A percentile compares a stretch with the other conserved stretches of the same genome.
Evolutionary conservation across 2,797 vertebrate species (phyloP).

Genomic region (Siniperca obscura): DNA sequence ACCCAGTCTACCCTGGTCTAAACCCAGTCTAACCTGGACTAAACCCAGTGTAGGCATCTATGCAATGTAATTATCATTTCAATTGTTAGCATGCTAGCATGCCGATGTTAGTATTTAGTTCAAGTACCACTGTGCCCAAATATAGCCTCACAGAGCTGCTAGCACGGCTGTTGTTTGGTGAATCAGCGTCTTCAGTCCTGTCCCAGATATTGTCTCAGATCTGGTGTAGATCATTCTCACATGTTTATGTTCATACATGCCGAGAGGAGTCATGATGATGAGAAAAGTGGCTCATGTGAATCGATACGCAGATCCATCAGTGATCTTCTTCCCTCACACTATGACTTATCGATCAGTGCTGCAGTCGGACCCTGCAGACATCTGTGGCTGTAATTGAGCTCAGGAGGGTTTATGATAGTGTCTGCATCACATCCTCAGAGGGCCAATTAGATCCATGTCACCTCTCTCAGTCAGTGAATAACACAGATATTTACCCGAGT

Average conservation of each 20-base stretch:
- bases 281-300: slow-evolving; percentile 41
- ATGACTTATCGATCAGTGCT: slow-evolving; percentile 54
- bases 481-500: background rate
- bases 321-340: slow-evolving; percentile 20
- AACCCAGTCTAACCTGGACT: too few species aligned
- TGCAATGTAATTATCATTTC: background rate
- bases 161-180: background rate
- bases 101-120: too few species aligned
- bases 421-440: background rate
- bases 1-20: background rate
- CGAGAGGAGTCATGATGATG: slow-evolving; percentile 4
- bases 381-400: slow-evolving; percentile 40
- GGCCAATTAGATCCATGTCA: background rate
- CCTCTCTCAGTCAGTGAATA: background rate
- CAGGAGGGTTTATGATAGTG: slow-evolving; percentile 19
- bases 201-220: background rate
- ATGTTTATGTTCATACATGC: slow-evolving; percentile 4
- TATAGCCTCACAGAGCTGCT: background rate
- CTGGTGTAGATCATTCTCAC: background rate
- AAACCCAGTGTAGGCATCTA: background rate
- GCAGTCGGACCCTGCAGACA: slow-evolving; percentile 21
- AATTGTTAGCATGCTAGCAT: background rate
- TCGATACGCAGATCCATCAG: slow-evolving; percentile 37
- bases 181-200: background rate
- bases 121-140: background rate